These are phyloP conservation scores for Epinephelus fuscoguttatus DNA, from an alignment of 2,113 vertebrate species.

Conservation along the genomic window DNA sequence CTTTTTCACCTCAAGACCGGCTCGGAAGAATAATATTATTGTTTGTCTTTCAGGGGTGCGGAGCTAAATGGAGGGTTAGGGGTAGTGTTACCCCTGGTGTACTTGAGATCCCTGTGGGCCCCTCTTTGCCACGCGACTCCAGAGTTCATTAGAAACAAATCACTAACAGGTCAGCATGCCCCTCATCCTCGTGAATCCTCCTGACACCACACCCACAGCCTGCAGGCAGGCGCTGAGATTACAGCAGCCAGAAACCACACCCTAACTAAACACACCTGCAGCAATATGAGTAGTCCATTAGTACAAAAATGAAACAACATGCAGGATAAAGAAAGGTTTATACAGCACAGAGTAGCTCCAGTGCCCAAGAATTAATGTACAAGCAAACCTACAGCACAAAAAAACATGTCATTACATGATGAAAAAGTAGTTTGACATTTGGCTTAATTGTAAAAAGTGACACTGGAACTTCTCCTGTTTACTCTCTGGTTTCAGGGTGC, in stretches of 20 bases:
- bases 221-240: constrained; percentile 57
- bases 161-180: constrained; percentile 48
- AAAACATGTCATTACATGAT: not conserved
- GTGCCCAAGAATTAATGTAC: not conserved
- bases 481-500: not conserved
- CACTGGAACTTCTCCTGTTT: not conserved
- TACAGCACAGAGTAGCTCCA: not conserved
- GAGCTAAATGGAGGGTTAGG: constrained; percentile 45
- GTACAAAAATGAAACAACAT: constrained; percentile 21
- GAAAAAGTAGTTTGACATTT: not conserved
- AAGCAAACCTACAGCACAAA: not conserved
- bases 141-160: constrained; percentile 70
- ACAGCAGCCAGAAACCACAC: constrained; percentile 51
- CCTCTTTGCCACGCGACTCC: constrained; percentile 65
- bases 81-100: constrained; percentile 40
- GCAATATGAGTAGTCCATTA: constrained; percentile 26
- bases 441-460: not conserved
- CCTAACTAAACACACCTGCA: constrained; percentile 71
- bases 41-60: constrained; percentile 61
- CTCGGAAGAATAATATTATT: constrained; percentile 73
- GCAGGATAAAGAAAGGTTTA: not conserved
- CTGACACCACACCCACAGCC: constrained; percentile 29
- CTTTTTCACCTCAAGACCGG: constrained; percentile 23
- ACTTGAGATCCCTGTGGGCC: constrained; percentile 51
- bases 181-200: constrained; percentile 42